Evolutionary conservation across 2,797 vertebrate species (phyloP), one percentile per base, ranked within the genome.

Genomic region (Adrianichthys oophorus): DNA sequence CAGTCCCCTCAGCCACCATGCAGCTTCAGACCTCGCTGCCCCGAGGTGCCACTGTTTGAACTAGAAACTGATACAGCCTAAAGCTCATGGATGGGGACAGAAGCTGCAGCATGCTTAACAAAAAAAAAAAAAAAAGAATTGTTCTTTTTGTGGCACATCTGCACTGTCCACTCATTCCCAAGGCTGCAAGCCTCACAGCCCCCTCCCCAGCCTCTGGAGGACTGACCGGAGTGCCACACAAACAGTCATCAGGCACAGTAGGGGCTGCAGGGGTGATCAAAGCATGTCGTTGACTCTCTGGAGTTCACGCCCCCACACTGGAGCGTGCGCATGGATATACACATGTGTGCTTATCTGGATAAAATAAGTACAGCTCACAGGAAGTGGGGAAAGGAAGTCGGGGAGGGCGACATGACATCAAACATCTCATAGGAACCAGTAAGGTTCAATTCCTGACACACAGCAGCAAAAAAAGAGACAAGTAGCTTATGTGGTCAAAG

Each of bases 1-100:
- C 82, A 74, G 85, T 82, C 87, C 85, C 75, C 78, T 69, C 75
- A 68, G 56, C 78, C 56, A 56, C 79, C 71, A 82, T 67, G 65
- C 67, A 54, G 79, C 67, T 60, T 72, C 78, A 83, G 81, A 79
- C 85, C 85, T 78, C 61, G 69, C 78, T 75, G 85, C 85, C 87
- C 75, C 21, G 69, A 89, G 86, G 87, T 86, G 83, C 77, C 78
- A 78, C 78, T 70, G 80, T 90, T 89, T 90, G 86, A 90, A 90
- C 86, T 83, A 71, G 84, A 85, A 88, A 88, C 60, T 42, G 83
- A 88, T 91, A 83, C 73, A 86, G 78, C 72, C 77, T 51, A 60
- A 74, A 78, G 74, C 74, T 82, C 65, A 63, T 29, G 43, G 76
- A 83, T 44, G 60, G 71, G 85, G 72, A 82, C 57, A 68, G 75